These are phyloP conservation scores for Drosophila meridiana DNA, from an alignment of 2,888 invertebrate species.

Conservation along the genomic window DNA sequence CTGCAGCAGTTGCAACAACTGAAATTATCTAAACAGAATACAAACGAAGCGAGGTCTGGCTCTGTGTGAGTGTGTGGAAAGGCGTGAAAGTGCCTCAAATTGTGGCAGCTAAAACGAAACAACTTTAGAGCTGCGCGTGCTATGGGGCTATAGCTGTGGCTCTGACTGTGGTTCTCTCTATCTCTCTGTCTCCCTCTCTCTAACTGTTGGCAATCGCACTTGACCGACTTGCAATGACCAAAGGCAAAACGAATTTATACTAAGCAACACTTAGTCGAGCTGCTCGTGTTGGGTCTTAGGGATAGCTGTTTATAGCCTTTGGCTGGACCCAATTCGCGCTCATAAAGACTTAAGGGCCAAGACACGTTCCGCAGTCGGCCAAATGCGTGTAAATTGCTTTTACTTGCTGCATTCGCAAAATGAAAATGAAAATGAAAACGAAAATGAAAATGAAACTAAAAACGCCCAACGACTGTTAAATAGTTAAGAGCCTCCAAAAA, in stretches of 20 bases:
- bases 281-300: conserved; percentile 5
- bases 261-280: background rate
- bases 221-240: conserved; percentile 60
- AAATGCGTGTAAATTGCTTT: conserved; percentile 74
- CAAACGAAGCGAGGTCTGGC: conserved; percentile 34
- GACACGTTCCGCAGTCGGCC: conserved; percentile 68
- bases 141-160: background rate
- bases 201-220: conserved; percentile 27
- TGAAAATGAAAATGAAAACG: conserved; percentile 61
- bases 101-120: conserved; percentile 29
- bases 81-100: conserved; percentile 47
- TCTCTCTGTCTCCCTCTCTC: too few relatives aligned
- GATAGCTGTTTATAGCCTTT: conserved; percentile 46
- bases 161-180: background rate
- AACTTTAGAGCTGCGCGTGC: conserved; percentile 19
- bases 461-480: conserved; percentile 66
- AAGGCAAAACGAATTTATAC: conserved; percentile 35
- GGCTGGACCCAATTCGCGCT: conserved; percentile 46
- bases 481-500: conserved; percentile 47
- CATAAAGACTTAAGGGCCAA: conserved; percentile 68
- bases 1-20: conserved; percentile 32
- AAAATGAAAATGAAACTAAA: conserved; percentile 57
- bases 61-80: conserved; percentile 5
- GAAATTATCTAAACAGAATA: conserved; percentile 54
- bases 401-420: conserved; percentile 59